Conservation (phyloP, 2,888 invertebrate genomes). For the Chalcosyrphus nemorum region DNA sequence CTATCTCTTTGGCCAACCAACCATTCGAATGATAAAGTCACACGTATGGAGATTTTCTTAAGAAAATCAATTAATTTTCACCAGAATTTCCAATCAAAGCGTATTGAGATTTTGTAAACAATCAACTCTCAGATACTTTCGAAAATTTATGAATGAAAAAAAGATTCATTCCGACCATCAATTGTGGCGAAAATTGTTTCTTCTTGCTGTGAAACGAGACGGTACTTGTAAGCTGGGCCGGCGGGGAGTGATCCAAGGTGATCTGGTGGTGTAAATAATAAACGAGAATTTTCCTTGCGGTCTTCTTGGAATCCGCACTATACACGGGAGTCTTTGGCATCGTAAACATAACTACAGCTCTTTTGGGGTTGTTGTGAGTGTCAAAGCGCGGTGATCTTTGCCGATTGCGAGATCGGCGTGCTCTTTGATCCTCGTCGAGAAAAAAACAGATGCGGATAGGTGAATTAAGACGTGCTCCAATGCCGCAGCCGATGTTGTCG, state of each 20-base stretch:
- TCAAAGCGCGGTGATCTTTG: slow-evolving; percentile 54
- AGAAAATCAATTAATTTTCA: slow-evolving; percentile 67
- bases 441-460: slow-evolving; percentile 62
- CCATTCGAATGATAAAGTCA: neutral
- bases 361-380: slow-evolving; percentile 52
- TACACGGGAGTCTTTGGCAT: slow-evolving; percentile 26
- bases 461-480: slow-evolving; percentile 66
- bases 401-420: slow-evolving; percentile 45
- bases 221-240: slow-evolving; percentile 35
- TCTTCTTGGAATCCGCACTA: slow-evolving; percentile 54
- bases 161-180: slow-evolving; percentile 38
- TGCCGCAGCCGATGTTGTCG: slow-evolving; percentile 18
- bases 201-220: slow-evolving; percentile 36
- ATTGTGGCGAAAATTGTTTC: slow-evolving; percentile 61
- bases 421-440: slow-evolving; percentile 54
- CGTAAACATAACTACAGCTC: slow-evolving; percentile 59
- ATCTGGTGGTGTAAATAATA: slow-evolving; percentile 67
- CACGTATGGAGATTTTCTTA: slow-evolving; percentile 17
- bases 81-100: slow-evolving; percentile 65
- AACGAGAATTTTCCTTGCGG: slow-evolving; percentile 26
- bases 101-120: slow-evolving; percentile 58
- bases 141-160: slow-evolving; percentile 69
- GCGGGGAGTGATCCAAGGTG: slow-evolving; percentile 46
- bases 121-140: slow-evolving; percentile 54
- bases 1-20: neutral